Evolutionary conservation across 1,140 invertebrate species (phyloP), one percentile per base, ranked within the genome.

Genomic region (Danaus plexippus): DNA sequence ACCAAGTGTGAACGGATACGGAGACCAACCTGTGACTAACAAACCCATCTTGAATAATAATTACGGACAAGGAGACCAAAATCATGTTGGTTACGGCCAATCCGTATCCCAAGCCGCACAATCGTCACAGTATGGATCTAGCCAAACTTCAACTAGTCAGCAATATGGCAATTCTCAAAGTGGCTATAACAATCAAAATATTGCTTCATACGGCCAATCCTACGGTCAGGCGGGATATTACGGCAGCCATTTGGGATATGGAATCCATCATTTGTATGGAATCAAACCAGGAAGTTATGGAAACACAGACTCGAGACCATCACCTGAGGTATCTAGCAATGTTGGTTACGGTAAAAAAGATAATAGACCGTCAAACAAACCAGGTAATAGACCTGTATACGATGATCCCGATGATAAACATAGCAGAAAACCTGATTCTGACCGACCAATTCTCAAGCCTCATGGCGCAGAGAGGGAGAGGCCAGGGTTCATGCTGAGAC

Each of bases 391-490:
- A 54, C 41, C 64, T 41, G 54, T 52, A 13, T 64, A 66, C n/a
- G 32, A 12, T 43, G 46, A 60, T 47, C n/a, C 40, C 11, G 45
- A 22, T 47, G 46, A 63, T 8, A 57, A 62, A 52, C 53, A 59
- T 41, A 49, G 12, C 47, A 13, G 51, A 18, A 64, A 52, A 15
- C 57, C 53, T 9, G 54, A 48, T 15, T 58, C 52, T 50, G 52
- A 54, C 32, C 42, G 47, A 59, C 60, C 50, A 11, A 66, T 48
- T 59, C 57, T 63, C 48, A 81, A 72, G 54, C 80, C 82, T 13
- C 84, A 84, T 50, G 83, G 84, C 44, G 66, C 66, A 45, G 80
- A 77, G 11, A 11, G 62, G 9, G 73, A 78, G 0, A 79, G 69
- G 3, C 74, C 77, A 5, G 74, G 74, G 62, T 83, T 83, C 42